Percentiles rank a stretch among this genome's conserved stretches.
Conservation (phyloP, 1,140 invertebrate genomes). For the Trichoplusia ni region DNA sequence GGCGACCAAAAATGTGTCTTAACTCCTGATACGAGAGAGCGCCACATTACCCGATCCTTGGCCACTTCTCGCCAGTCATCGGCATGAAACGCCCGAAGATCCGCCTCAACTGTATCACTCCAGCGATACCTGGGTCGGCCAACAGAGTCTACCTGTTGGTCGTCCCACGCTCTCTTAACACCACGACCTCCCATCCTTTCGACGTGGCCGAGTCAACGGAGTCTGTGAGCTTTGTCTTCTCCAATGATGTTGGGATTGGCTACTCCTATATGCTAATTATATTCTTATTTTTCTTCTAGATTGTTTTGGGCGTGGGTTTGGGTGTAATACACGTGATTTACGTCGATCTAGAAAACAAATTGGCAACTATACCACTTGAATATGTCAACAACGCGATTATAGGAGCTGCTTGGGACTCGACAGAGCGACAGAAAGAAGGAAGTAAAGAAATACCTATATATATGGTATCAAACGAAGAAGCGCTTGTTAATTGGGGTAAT, state of each 20-base stretch:
- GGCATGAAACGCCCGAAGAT: too few relatives aligned
- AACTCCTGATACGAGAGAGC: too few relatives aligned
- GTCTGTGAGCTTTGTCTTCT: background rate
- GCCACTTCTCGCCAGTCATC: too few relatives aligned
- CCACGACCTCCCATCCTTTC: too few relatives aligned
- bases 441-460: background rate
- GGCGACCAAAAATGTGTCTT: too few relatives aligned
- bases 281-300: background rate
- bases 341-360: background rate
- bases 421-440: background rate
- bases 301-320: background rate
- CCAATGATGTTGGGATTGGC: background rate
- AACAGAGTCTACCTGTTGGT: too few relatives aligned
- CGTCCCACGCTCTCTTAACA: too few relatives aligned
- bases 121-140: too few relatives aligned
- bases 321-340: slow-evolving; percentile 36
- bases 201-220: background rate
- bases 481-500: background rate
- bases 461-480: background rate
- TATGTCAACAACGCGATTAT: slow-evolving; percentile 45
- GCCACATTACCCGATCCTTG: too few relatives aligned
- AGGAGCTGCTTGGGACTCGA: slow-evolving; percentile 37
- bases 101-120: too few relatives aligned
- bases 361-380: slow-evolving; percentile 46
- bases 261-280: background rate